Base-by-base conservation (phyloP, 2,888 invertebrate genomes). In the Eupeodes luniger region DNA sequence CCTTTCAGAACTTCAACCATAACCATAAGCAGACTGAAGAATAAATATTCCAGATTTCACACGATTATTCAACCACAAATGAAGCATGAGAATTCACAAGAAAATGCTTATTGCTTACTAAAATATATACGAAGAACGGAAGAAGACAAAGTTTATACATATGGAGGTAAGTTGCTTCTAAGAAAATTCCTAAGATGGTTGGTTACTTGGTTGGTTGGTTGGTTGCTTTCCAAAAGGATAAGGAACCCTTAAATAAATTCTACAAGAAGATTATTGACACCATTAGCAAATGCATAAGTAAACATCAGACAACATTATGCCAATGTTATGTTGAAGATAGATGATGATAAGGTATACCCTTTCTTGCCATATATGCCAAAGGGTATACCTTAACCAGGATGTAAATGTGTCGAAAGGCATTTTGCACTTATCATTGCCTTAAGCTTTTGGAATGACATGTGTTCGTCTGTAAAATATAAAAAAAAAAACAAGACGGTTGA, bases 251-350 rank as follows among this genome's bases (percentile, higher is more conserved):
- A 88, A 88, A 81, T 88, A 88, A 81, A 88, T 81, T 85, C 88
- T 70, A 81, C 88, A 88, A 85, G 88, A 85, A 85, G 88, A 88
- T 88, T 88, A 88, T 78, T 84, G 81, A 88, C 88, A 88, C 88
- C 88, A 88, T 88, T 88, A 81, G 77, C 64, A 85, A 88, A 81
- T 85, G 88, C 88, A 88, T 88, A 88, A 88, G 64, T 88, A 88
- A 85, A 88, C 85, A 78, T 81, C 49, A 88, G 85, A 84, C 62
- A 78, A 69, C 67, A 75, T 40, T 12, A 67, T 62, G 9, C 40
- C 40, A 40, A 40, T 40, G 40, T 40, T 40, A 5, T 27, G 27
- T 27, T 27, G 27, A 27, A 27, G 27, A 2, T 1, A 3, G 27
- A 27, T 27, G 4, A 12, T 14, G 14, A 1, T 1, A 11, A 2